Evolutionary conservation across 2,797 vertebrate genomes (phyloP), one percentile per base, ranked within the genome.

Genomic region (Lagodon rhomboides): DNA sequence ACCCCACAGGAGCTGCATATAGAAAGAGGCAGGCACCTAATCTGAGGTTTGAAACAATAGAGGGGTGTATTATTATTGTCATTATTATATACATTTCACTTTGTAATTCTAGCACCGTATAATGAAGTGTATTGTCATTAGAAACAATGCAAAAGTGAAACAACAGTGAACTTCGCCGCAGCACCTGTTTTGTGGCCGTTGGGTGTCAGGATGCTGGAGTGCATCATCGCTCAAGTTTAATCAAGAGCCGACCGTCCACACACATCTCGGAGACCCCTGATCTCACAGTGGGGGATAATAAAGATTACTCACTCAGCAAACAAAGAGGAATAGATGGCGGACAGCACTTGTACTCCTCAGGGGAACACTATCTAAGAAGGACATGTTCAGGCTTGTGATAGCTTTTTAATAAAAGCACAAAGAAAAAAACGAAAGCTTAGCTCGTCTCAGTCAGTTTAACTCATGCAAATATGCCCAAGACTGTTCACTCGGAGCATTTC

Each of bases 391-490:
- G 60, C 69, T 80, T 56, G 2, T 60, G 68, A 75, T 61, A 22
- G 76, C 68, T 76, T 84, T 80, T 75, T 46, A 82, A 88, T 83
- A 75, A 86, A 71, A 89, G 75, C 70, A 71, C 47, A 59, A 59
- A 75, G 77, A 23, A 77, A 73, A 73, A 71, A 68, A 68, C 47
- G 27, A 83, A 83, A 85, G 80, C 54, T 0, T 61, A 44, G 77
- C 63, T 73, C 44, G 79, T 59, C 67, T 90, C 55, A 82, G 77
- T 89, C 67, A 38, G 71, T 89, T 91, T 86, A 77, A 85, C 67
- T 63, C 70, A 41, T 55, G 50, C 78, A 83, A 87, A 92, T 81
- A 80, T 82, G 84, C 53, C 71, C 59, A 46, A 68, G 70, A 92
- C 77, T 80, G 79, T 78, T 73, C 72, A 69, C 53, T 73, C 54